phyloP scores from a whole-genome alignment of 2,113 vertebrate genomes.

The Percina caprodes region DNA sequence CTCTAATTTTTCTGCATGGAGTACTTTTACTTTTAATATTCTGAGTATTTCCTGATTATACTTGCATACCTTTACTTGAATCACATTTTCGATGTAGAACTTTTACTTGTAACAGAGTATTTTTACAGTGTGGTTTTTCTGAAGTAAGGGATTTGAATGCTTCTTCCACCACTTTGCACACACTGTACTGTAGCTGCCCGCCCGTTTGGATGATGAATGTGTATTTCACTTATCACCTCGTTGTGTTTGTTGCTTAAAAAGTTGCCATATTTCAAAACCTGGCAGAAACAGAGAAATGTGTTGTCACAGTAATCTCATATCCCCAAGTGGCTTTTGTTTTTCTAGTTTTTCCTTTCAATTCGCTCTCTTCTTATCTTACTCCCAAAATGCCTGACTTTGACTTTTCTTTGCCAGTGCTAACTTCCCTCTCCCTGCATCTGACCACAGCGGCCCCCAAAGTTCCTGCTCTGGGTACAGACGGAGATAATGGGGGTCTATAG shows the following conservation, averaged over 20 bases:
- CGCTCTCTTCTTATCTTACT: constrained; percentile 83
- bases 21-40: too few species aligned
- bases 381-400: constrained; percentile 82
- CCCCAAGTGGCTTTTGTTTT: constrained; percentile 73
- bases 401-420: constrained; percentile 76
- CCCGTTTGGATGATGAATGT: constrained; percentile 31
- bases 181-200: constrained; percentile 10
- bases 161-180: neutral
- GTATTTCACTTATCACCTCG: constrained; percentile 66
- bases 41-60: too few species aligned
- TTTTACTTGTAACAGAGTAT: too few species aligned
- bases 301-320: constrained; percentile 72
- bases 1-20: too few species aligned
- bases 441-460: constrained; percentile 76
- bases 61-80: too few species aligned
- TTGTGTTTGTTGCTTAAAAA: constrained; percentile 64
- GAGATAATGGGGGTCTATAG: constrained; percentile 77
- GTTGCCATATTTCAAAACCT: constrained; percentile 53
- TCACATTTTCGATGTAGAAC: too few species aligned
- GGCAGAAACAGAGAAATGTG: constrained; percentile 58
- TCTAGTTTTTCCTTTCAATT: constrained; percentile 81
- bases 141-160: too few species aligned
- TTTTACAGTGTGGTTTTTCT: too few species aligned
- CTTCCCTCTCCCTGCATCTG: constrained; percentile 72
- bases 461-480: constrained; percentile 72